A percentile compares a stretch with the other conserved stretches of the same genome.
Evolutionary conservation across 2,888 invertebrate genomes (phyloP).

Genomic region (Tetragnatha montana): DNA sequence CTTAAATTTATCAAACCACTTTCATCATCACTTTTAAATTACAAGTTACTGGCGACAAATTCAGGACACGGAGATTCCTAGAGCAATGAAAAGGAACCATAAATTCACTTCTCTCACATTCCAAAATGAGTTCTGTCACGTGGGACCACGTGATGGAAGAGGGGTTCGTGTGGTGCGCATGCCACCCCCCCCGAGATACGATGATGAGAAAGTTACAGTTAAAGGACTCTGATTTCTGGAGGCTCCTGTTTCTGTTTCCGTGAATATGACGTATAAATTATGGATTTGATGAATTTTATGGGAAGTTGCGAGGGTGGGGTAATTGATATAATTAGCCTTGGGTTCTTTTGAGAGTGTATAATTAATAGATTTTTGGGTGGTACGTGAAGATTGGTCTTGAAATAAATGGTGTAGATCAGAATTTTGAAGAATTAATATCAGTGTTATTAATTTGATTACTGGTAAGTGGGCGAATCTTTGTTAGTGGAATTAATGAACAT

Average conservation of each 20-base stretch:
- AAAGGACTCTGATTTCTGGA: neutral
- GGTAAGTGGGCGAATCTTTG: no score
- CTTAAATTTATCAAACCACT: no score
- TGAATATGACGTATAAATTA: neutral
- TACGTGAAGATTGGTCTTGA: no score
- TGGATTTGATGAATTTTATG: neutral
- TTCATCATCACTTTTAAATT: neutral
- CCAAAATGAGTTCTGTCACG: constrained; percentile 14
- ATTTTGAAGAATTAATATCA: no score
- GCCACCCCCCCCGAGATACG: constrained; percentile 1
- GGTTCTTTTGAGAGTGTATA: no score
- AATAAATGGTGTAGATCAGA: no score
- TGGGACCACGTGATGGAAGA: neutral
- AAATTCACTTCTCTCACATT: neutral
- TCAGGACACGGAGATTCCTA: neutral
- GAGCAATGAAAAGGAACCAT: constrained; percentile 14
- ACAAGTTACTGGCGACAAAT: neutral
- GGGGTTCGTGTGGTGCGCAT: neutral
- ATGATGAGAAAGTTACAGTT: neutral
- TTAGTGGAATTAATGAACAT: no score
- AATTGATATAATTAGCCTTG: no score
- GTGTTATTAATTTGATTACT: no score
- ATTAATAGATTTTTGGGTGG: no score
- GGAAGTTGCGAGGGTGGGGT: no score
- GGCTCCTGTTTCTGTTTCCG: neutral